Percentiles rank a stretch among this genome's conserved stretches.
phyloP scores from a whole-genome alignment of 2,113 vertebrate genomes.

The Triplophysa rosa region DNA sequence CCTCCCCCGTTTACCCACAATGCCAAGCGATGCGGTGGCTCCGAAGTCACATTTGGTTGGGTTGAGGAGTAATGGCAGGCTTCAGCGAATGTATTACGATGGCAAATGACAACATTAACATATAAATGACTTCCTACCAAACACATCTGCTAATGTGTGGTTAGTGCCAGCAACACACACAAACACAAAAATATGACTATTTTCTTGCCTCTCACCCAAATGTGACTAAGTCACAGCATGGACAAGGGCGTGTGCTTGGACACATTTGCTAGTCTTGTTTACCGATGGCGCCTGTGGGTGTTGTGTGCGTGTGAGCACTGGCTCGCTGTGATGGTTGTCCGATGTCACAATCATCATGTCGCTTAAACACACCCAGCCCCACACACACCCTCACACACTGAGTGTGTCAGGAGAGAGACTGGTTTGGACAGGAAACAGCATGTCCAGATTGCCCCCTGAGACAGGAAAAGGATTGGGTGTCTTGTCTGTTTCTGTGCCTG shows the following conservation, averaged over 20 bases:
- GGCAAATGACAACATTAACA: conserved; percentile 81
- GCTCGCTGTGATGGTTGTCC: conserved; percentile 31
- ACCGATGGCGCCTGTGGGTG: conserved; percentile 20
- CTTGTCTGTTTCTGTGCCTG: conserved; percentile 26
- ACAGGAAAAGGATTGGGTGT: conserved; percentile 47
- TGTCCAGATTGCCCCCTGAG: conserved; percentile 48
- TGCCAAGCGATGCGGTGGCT: conserved; percentile 29
- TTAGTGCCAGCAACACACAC: conserved; percentile 49
- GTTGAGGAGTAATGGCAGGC: conserved; percentile 63
- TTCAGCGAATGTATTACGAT: conserved; percentile 73
- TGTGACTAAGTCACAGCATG: conserved; percentile 38
- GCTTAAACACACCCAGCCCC: conserved; percentile 30
- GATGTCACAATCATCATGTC: conserved; percentile 36
- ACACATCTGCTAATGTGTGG: conserved; percentile 77
- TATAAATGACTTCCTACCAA: conserved; percentile 80
- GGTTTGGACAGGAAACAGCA: conserved; percentile 51
- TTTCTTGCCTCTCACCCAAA: conserved; percentile 41
- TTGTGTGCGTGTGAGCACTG: conserved; percentile 5
- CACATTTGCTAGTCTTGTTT: conserved; percentile 23
- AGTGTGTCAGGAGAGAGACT: conserved; percentile 40
- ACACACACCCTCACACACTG: background rate
- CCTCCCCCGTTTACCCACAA: conserved; percentile 38
- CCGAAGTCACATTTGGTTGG: conserved; percentile 68
- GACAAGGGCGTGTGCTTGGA: conserved; percentile 15
- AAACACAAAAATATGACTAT: conserved; percentile 40